Evolutionary conservation across 2,888 invertebrate genomes (phyloP).

Genomic region (Acanthoscelides obtectus): DNA sequence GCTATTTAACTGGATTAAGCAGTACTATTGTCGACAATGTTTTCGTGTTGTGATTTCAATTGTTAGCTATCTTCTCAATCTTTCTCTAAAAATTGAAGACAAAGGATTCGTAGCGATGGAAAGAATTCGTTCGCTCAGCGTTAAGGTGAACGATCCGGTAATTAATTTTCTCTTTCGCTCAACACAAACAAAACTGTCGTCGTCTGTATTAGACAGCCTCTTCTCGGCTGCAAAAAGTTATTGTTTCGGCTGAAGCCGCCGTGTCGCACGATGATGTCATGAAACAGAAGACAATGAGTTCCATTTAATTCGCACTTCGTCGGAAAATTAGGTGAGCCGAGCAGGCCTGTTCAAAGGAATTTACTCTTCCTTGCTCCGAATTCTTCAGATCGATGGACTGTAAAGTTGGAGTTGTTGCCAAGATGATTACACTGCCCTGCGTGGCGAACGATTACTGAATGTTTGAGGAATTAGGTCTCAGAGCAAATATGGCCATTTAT

Average conservation of each 20-base stretch:
- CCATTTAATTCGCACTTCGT: not conserved
- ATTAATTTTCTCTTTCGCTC: slow-evolving; percentile 28
- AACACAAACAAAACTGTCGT: slow-evolving; percentile 26
- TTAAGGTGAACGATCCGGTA: slow-evolving; percentile 24
- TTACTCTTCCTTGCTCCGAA: too few relatives aligned
- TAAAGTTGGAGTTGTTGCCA: not conserved
- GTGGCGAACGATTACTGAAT: too few relatives aligned
- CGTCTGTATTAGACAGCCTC: slow-evolving; percentile 25
- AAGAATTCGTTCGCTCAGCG: slow-evolving; percentile 2
- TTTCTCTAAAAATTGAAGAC: not conserved
- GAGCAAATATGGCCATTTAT: too few relatives aligned
- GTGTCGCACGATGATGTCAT: slow-evolving; percentile 11
- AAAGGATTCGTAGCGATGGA: not conserved
- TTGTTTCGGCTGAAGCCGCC: slow-evolving; percentile 12
- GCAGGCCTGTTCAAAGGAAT: not conserved
- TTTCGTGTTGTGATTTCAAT: not conserved
- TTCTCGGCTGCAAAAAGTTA: slow-evolving; percentile 21
- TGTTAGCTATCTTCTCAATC: not conserved
- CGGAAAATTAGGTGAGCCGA: not conserved
- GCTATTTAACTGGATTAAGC: too few relatives aligned
- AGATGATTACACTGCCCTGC: too few relatives aligned
- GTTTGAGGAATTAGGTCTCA: too few relatives aligned
- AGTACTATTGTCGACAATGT: too few relatives aligned
- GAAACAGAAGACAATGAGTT: slow-evolving; percentile 10
- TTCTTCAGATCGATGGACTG: not conserved